Base-by-base conservation (phyloP, 2,888 invertebrate genomes). In the Sialis fuliginosa region DNA sequence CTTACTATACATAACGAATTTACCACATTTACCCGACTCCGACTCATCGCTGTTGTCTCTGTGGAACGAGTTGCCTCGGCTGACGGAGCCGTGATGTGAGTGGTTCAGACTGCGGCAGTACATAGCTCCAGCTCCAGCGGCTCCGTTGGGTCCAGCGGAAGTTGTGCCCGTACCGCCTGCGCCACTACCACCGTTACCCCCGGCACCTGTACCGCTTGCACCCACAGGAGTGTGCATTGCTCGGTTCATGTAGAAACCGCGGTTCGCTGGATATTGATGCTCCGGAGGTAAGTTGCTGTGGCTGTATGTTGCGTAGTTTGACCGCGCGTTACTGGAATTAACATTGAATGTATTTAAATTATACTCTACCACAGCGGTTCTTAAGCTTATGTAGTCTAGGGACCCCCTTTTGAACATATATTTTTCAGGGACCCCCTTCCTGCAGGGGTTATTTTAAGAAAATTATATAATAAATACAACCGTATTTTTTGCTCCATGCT, bases 21-120 rank as follows among this genome's bases (percentile, higher is more conserved):
- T 22, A 22, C 22, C 22, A 22, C 22, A 22, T 22, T 54, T 54
- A 65, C 66, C 66, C 49, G 65, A 64, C 56, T 66, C 66, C 2
- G 66, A 70, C 63, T 65, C 70, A 60, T 65, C 72, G 49, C 65
- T 65, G 48, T 63, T 62, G 45, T 65, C 62, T 39, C 56, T 55
- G 33, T 61, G 64, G 40, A 63, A 51, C 1, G 65, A 65, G 51
- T 65, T 65, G 7, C 60, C 64, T 45, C 65, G 54, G 46, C 62
- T 63, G 7, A 63, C 63, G 35, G 62, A 56, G 1, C 50, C 50
- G n/a, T 65, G 65, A 42, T 64, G 64, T 5, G 62, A 62, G 33
- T 45, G 45, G 12, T 45, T 45, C 10, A 34, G 31, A 8, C 35
- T 32, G 8, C 45, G 39, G 39, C 45, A 45, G 9, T 45, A 45